Base-by-base conservation (phyloP, 92 coral and sea anemone genomes). In the Epizoanthus rinbou region DNA sequence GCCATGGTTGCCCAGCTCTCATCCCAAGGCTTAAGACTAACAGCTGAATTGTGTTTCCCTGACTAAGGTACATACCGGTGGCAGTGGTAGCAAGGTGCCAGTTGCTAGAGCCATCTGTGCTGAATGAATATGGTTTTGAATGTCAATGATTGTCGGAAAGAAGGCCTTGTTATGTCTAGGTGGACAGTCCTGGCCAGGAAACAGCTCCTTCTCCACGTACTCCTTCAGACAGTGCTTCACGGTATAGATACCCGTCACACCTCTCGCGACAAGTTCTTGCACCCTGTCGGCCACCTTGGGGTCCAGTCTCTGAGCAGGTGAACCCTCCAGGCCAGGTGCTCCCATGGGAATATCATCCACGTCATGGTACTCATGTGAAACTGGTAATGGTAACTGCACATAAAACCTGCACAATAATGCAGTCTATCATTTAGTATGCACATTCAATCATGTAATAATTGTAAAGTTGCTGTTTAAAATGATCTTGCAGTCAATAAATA, bases 331-430 rank as follows among this genome's bases (percentile, higher is more conserved):
- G 7, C 87, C 80, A 9, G 92, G 89, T 2, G 88, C 84, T 8
- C 87, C 75, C 11, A 90, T 56, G 10, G 85, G 83, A 8, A 86
- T 71, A 59, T 97, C 99, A 64, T 97, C 98, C 23, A 89, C 82
- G 58, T 94, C 91, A 75, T 97, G 99, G 79, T 97, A 97, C 69
- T 97, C 98, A 71, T 97, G 99, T 13, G 99, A 98, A 25, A 94
- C 68, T 2, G 98, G 98, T 16, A 97, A 91, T 8, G 99, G 99
- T 1, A 97, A 89, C 83, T 97, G 99, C 25, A 97, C 98, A 64
- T 97, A 97, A 76, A 87, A 92, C 84, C 99, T 96, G 86, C 4
- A 19, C 56, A 82, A 50, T 11, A 50, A 50, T 9, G 54, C 54
- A 50, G 54, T 50, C 54, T 47, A 47, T 11, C 11, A 7, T 47